Evolutionary conservation across 1,140 invertebrate species (phyloP).

Genomic region (Papilio xuthus): DNA sequence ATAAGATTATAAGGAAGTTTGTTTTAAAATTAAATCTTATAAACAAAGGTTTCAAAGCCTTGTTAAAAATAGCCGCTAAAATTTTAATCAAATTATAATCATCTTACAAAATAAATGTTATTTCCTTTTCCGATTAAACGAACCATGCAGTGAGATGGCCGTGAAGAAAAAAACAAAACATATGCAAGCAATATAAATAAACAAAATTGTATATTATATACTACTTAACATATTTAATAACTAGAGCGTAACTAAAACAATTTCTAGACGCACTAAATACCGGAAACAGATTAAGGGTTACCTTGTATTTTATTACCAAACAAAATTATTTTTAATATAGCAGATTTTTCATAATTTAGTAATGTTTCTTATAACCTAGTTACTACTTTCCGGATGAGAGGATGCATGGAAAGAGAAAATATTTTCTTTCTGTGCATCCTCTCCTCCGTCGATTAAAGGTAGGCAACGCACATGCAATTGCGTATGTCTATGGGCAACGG

Average conservation of each 20-base stretch:
- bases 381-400: no score
- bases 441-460: no score
- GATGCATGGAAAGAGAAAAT: no score
- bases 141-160: slow-evolving; percentile 4
- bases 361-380: no score
- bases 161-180: background rate
- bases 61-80: background rate
- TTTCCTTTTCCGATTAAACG: background rate
- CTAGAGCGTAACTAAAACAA: slow-evolving; percentile 39
- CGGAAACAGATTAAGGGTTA: background rate
- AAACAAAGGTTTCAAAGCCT: background rate
- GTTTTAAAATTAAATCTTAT: background rate
- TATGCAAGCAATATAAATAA: slow-evolving; percentile 14
- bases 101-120: background rate
- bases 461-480: no score
- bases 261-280: slow-evolving; percentile 27
- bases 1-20: background rate
- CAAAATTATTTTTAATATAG: background rate
- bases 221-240: slow-evolving; percentile 43
- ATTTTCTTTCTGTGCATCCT: no score
- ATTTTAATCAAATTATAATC: background rate
- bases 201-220: background rate
- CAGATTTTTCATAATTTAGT: no score
- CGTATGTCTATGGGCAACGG: no score
- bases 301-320: background rate